Evolutionary conservation across 2,888 invertebrate species (phyloP), one percentile per base, ranked within the genome.

Genomic region (Sminthurides aquaticus): DNA sequence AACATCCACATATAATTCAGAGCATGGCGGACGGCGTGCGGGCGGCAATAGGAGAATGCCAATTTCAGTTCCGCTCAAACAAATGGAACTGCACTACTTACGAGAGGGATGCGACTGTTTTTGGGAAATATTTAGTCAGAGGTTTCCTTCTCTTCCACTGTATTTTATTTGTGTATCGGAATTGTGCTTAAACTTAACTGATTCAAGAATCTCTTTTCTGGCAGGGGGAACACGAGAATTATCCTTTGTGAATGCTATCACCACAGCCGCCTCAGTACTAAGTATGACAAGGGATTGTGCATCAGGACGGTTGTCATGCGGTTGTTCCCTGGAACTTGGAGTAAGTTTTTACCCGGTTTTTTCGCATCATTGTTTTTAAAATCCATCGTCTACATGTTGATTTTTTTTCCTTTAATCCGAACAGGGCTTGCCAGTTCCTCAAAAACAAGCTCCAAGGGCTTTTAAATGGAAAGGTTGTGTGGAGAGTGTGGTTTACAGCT

Each of bases 381-480:
- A n/a, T n/a, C n/a, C n/a, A n/a, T n/a, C n/a, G n/a, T n/a, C n/a
- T n/a, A n/a, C n/a, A n/a, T n/a, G n/a, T n/a, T n/a, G n/a, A n/a
- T n/a, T n/a, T n/a, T n/a, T n/a, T n/a, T n/a, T n/a, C n/a, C n/a
- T n/a, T n/a, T n/a, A 57, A 55, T 49, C 60, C 1, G 8, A n/a
- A 52, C 57, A 59, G n/a, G 8, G 1, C 27, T 18, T 34, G 18
- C 27, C 20, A 15, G 58, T 18, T 15, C 20, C 28, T 34, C n/a
- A n/a, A n/a, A n/a, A n/a, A n/a, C n/a, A n/a, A n/a, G n/a, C n/a
- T n/a, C n/a, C n/a, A n/a, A n/a, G n/a, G n/a, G n/a, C n/a, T n/a
- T n/a, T 65, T 48, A 89, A 89, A 78, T 95, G 95, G 95, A 93
- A 93, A 34, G 96, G 96, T 0, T 96, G 96, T 79, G 88, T 89